These are phyloP conservation scores for Amiota minor DNA, from an alignment of 2,888 invertebrate species.

Conservation along the genomic window DNA sequence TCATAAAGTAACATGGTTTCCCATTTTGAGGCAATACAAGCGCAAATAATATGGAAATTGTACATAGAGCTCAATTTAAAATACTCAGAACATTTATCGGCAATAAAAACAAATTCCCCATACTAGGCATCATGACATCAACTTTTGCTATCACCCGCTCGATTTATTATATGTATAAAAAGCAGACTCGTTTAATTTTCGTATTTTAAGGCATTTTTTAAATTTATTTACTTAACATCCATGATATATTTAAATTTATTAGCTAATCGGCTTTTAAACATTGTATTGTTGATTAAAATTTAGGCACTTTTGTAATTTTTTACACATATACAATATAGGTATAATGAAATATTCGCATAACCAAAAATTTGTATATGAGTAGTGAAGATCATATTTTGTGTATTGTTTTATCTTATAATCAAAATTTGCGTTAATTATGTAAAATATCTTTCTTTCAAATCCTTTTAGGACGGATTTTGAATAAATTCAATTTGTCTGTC, in stretches of 20 bases:
- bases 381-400: not conserved
- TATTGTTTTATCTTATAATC: constrained; percentile 6
- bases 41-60: too few species aligned
- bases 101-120: too few species aligned
- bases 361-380: not conserved
- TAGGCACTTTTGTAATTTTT: constrained; percentile 58
- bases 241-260: not conserved
- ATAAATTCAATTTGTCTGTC: constrained; percentile 2
- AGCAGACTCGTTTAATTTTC: too few species aligned
- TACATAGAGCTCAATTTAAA: too few species aligned
- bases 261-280: constrained; percentile 30
- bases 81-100: too few species aligned
- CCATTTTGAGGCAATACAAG: too few species aligned
- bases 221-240: too few species aligned
- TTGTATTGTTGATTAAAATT: constrained; percentile 40
- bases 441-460: not conserved
- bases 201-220: too few species aligned
- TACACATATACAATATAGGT: constrained; percentile 7
- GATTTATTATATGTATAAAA: too few species aligned
- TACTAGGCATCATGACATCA: too few species aligned
- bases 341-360: constrained; percentile 1
- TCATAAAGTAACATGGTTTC: too few species aligned
- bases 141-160: too few species aligned
- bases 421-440: not conserved
- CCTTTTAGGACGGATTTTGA: constrained; percentile 9